Conservation (phyloP, 2,113 vertebrate genomes). For the Campylomormyrus numenius region DNA sequence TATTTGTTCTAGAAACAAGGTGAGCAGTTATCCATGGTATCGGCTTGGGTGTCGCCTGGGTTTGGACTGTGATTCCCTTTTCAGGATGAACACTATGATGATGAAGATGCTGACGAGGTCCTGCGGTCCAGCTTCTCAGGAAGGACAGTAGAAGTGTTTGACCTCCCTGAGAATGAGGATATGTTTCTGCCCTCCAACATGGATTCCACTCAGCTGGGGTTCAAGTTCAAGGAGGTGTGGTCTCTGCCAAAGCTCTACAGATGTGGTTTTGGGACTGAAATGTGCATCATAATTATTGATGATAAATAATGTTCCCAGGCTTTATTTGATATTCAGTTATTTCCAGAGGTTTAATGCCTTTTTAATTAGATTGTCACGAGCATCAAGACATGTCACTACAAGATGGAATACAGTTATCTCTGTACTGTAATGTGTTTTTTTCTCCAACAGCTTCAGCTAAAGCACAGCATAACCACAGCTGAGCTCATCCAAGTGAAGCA, state of each 20-base stretch:
- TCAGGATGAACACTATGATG: conserved; percentile 68
- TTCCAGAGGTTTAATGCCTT: neutral
- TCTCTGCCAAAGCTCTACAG: neutral
- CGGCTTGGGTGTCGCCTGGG: conserved; percentile 24
- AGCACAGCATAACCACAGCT: conserved; percentile 67
- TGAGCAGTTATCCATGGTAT: neutral
- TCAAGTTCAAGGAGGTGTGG: conserved; percentile 82
- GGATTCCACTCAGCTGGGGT: conserved; percentile 73
- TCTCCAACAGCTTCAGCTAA: conserved; percentile 69
- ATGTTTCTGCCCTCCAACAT: conserved; percentile 69
- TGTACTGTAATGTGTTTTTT: conserved; percentile 6
- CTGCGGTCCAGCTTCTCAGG: conserved; percentile 69
- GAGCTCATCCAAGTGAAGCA: conserved; percentile 77
- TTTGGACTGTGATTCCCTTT: conserved; percentile 13
- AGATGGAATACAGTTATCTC: conserved; percentile 5
- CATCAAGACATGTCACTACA: neutral
- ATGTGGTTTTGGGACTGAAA: neutral
- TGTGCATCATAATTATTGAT: neutral
- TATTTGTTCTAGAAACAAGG: neutral
- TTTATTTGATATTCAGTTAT: neutral
- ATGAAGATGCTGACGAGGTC: conserved; percentile 68
- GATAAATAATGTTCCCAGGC: neutral
- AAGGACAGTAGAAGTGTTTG: conserved; percentile 71
- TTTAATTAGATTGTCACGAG: neutral
- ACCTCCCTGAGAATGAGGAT: conserved; percentile 75